A percentile compares a stretch with the other conserved stretches of the same genome.
Conservation (phyloP, 1,140 invertebrate genomes). For the Megalonaias nervosa region DNA sequence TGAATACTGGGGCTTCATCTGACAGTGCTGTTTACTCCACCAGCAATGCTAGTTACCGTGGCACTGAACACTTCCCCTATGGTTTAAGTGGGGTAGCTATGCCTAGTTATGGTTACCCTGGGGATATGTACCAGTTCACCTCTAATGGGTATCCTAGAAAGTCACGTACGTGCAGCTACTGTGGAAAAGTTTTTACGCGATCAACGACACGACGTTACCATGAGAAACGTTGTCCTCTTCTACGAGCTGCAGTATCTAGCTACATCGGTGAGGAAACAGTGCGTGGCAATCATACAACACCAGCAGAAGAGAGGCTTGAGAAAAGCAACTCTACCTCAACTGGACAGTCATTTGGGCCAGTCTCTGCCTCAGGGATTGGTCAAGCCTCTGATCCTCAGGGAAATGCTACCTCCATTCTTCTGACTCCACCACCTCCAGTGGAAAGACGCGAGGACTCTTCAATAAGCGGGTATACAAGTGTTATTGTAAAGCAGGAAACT, state of each 20-base stretch:
- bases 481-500: conserved; percentile 50
- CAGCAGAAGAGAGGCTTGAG: conserved; percentile 9
- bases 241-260: conserved; percentile 56
- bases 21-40: conserved; percentile 22
- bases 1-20: conserved; percentile 2
- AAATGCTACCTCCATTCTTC: conserved; percentile 38
- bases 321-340: not conserved
- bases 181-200: conserved; percentile 65
- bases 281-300: conserved; percentile 13
- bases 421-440: conserved; percentile 19
- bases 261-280: conserved; percentile 48
- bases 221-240: conserved; percentile 62
- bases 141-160: conserved; percentile 65
- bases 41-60: conserved; percentile 29
- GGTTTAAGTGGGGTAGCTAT: conserved; percentile 63
- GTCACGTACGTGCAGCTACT: conserved; percentile 64
- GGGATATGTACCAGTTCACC: conserved; percentile 64
- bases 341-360: conserved; percentile 34
- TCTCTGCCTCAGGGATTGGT: conserved; percentile 25
- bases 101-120: conserved; percentile 63
- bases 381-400: conserved; percentile 30
- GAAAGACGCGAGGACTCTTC: conserved; percentile 16
- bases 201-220: conserved; percentile 67
- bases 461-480: conserved; percentile 40
- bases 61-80: conserved; percentile 59